phyloP scores from a whole-genome alignment of 2,888 invertebrate genomes.

The Hyposoter didymator region DNA sequence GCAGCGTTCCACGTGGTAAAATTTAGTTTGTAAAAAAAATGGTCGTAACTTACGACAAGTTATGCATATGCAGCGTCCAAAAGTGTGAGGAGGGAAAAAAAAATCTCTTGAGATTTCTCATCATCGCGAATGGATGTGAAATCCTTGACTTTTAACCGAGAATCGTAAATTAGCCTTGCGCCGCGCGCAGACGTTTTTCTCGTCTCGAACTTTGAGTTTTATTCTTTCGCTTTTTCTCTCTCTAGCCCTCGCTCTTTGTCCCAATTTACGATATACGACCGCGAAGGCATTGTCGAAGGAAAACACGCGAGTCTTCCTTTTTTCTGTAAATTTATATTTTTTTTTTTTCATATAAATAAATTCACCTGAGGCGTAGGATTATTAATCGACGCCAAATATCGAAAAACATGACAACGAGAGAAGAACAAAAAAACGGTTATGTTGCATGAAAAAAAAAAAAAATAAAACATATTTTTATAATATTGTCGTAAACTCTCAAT shows the following conservation, averaged over 20 bases:
- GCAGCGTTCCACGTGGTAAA: neutral
- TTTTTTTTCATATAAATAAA: neutral
- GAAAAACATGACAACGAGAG: neutral
- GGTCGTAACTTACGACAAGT: neutral
- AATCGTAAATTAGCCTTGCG: conserved; percentile 72
- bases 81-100: conserved; percentile 19
- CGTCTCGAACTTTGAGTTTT: conserved; percentile 46
- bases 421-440: neutral
- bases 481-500: neutral
- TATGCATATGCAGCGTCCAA: conserved; percentile 12
- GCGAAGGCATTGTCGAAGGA: conserved; percentile 16
- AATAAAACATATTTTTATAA: neutral
- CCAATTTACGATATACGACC: conserved; percentile 11
- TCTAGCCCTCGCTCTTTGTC: conserved; percentile 23
- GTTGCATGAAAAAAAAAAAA: neutral
- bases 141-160: conserved; percentile 74
- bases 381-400: neutral
- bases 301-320: neutral
- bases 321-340: neutral
- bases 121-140: conserved; percentile 53
- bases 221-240: conserved; percentile 21
- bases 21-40: neutral
- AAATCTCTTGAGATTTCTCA: neutral
- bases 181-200: conserved; percentile 70
- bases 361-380: neutral